Evolutionary conservation across 2,113 vertebrate genomes (phyloP).

Genomic region (Geococcyx californianus): DNA sequence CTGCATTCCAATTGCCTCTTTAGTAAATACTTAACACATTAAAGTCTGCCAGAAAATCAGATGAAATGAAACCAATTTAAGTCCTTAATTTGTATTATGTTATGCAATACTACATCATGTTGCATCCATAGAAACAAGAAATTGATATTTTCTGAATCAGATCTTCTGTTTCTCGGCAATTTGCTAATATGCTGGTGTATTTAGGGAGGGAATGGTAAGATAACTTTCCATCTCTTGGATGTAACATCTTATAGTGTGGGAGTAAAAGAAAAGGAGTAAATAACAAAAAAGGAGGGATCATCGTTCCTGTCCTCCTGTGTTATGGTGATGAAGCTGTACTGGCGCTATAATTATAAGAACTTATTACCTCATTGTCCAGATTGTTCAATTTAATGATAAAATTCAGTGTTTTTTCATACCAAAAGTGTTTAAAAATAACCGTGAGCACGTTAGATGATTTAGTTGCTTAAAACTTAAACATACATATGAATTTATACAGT

Average conservation of each 20-base stretch:
- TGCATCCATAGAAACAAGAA: constrained; percentile 25
- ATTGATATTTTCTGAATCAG: constrained; percentile 48
- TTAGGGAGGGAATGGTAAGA: not conserved
- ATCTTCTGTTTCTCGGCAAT: constrained; percentile 12
- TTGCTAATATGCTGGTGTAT: not conserved
- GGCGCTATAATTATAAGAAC: not conserved
- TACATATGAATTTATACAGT: fast-evolving
- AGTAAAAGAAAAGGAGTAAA: not conserved
- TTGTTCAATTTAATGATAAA: not conserved
- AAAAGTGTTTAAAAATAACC: not conserved
- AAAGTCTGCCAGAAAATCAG: constrained; percentile 68
- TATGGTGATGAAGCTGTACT: not conserved
- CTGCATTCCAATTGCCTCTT: constrained; percentile 70
- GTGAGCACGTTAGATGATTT: not conserved
- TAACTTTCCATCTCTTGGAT: not conserved
- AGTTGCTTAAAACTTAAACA: not conserved
- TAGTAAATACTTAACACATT: constrained; percentile 70
- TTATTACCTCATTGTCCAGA: not conserved
- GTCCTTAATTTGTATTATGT: constrained; percentile 71
- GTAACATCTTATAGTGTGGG: fast-evolving
- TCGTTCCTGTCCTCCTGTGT: not conserved
- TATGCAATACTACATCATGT: constrained; percentile 70
- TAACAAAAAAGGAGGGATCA: not conserved
- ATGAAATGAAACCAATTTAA: constrained; percentile 72
- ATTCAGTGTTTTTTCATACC: not conserved